Conservation (phyloP, 2,797 vertebrate genomes). For the Hyperoplus immaculatus region DNA sequence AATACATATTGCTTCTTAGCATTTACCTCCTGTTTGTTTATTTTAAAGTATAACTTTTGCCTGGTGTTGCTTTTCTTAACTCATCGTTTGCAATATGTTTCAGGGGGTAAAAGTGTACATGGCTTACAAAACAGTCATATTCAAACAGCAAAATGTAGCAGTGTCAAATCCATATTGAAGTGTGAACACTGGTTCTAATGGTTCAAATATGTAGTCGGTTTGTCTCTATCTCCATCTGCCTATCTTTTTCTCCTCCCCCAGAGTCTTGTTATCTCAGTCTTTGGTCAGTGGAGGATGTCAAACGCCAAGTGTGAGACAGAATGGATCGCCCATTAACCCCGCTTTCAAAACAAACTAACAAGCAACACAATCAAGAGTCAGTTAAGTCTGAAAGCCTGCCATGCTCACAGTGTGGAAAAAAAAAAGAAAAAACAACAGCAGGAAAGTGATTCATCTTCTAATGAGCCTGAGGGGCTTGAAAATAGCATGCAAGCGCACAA, state of each 20-base stretch:
- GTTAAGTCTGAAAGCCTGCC: constrained; percentile 35
- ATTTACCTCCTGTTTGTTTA: neutral
- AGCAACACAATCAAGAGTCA: constrained; percentile 40
- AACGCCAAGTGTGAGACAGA: constrained; percentile 49
- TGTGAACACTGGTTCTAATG: constrained; percentile 3
- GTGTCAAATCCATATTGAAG: constrained; percentile 5
- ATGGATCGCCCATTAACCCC: constrained; percentile 57
- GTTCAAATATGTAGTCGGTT: neutral
- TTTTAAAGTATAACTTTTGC: neutral
- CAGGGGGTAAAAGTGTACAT: no score
- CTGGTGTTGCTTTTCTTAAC: neutral
- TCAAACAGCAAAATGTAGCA: constrained; percentile 8
- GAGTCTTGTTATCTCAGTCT: constrained; percentile 75
- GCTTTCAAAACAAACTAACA: constrained; percentile 73
- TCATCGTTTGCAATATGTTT: neutral
- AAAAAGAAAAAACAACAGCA: neutral
- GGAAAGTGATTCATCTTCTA: constrained; percentile 41
- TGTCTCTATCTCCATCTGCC: constrained; percentile 3
- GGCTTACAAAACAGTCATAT: neutral
- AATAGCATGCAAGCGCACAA: constrained; percentile 6
- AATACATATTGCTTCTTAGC: neutral
- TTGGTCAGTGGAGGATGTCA: constrained; percentile 73
- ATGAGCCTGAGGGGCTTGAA: constrained; percentile 41
- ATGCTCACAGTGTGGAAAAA: constrained; percentile 8
- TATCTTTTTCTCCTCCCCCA: constrained; percentile 55